Evolutionary conservation across 2,888 invertebrate species (phyloP).

Genomic region (Neoascia interrupta): DNA sequence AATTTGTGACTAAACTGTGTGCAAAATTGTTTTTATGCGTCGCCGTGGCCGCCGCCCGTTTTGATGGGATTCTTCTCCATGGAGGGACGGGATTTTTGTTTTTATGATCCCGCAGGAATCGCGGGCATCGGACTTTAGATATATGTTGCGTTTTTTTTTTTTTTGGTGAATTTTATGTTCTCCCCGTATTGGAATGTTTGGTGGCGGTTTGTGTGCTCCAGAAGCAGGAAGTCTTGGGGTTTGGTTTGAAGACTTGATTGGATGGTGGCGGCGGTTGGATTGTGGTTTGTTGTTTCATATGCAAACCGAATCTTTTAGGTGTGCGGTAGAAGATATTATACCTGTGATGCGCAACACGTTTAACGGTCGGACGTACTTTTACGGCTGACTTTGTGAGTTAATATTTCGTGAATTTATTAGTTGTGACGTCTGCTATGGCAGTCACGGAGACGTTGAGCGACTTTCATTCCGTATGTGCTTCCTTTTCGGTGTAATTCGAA

Average conservation of each 20-base stretch:
- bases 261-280: conserved; percentile 14
- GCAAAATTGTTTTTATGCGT: conserved; percentile 2
- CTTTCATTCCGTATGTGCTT: conserved; percentile 60
- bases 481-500: conserved; percentile 18
- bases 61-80: conserved; percentile 3
- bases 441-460: conserved; percentile 43
- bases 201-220: conserved; percentile 8
- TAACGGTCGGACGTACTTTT: conserved; percentile 31
- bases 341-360: conserved; percentile 48
- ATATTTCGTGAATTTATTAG: conserved; percentile 61
- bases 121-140: too few relatives aligned
- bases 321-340: not conserved
- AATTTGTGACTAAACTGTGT: conserved; percentile 8
- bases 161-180: conserved; percentile 52
- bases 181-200: conserved; percentile 43
- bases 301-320: not conserved
- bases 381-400: conserved; percentile 59
- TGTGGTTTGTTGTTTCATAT: not conserved
- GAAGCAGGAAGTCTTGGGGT: conserved; percentile 61
- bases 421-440: conserved; percentile 64
- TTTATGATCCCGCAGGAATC: too few relatives aligned
- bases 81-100: not conserved
- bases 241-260: conserved; percentile 24
- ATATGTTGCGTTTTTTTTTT: conserved; percentile 9
- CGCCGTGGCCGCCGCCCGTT: not conserved